phyloP scores from a whole-genome alignment of 2,113 vertebrate genomes.

The Sporophila hypoxantha region DNA sequence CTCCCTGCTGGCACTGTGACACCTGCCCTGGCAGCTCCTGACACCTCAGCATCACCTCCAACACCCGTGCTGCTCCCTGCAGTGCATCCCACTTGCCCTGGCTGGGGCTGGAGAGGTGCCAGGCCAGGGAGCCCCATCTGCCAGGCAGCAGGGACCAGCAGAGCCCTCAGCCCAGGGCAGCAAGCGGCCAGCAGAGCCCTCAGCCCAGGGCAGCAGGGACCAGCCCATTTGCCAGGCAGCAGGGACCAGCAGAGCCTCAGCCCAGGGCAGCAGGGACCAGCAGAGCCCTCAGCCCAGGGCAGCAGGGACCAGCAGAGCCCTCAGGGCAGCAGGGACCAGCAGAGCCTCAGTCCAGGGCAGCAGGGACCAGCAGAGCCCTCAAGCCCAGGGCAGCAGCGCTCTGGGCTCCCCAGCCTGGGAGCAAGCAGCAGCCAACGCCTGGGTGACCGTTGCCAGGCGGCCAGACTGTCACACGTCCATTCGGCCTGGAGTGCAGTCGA shows the following conservation, averaged over 20 bases:
- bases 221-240: fast-evolving
- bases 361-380: background rate
- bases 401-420: fast-evolving
- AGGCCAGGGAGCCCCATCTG: background rate
- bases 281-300: fast-evolving
- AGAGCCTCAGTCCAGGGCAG: fast-evolving
- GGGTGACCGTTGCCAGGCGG: fast-evolving
- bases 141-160: fast-evolving
- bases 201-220: background rate
- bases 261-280: fast-evolving
- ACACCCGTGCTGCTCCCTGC: background rate
- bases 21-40: background rate
- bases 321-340: fast-evolving
- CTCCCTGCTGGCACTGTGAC: fast-evolving
- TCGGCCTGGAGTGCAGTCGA: no score
- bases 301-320: no score
- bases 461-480: no score
- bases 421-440: fast-evolving
- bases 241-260: background rate
- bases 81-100: fast-evolving
- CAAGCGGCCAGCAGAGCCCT: no score
- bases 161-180: fast-evolving
- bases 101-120: fast-evolving
- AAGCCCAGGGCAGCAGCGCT: fast-evolving
- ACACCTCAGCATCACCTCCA: fast-evolving